Base-by-base conservation (phyloP, 2,113 vertebrate genomes). In the Synodontis membranacea region DNA sequence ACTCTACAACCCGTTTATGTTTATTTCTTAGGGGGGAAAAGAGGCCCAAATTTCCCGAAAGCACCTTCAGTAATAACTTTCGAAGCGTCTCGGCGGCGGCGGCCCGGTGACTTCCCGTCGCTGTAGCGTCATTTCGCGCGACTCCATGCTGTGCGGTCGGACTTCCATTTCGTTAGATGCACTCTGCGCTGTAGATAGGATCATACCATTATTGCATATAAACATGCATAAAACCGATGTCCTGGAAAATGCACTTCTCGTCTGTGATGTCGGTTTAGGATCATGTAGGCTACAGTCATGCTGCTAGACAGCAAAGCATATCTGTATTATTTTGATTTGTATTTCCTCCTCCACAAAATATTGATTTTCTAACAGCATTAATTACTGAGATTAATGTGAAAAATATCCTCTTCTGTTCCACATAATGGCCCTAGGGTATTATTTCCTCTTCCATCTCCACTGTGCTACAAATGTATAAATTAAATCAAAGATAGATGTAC, bases 331-430 rank as follows among this genome's bases (percentile, higher is more conserved):
- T 44, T 70, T 84, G 21, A 25, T 80, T 28, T 28, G 2, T 83
- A 56, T 31, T 34, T 84, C 39, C 12, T n/a, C 8, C 15, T 4
- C 25, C 68, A 37, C 64, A 28, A 54, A 42, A 5, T 64, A 64
- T 82, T 3, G 80, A 31, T 58, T 78, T 84, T 82, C 89, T 50
- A 78, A 66, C 42, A 72, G 64, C 85, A 83, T 88, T 87, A 89
- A 89, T 91, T 88, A 75, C 28, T 6, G 44, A 62, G 87, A 64
- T 90, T 86, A 86, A 89, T 79, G 80, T 81, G 70, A 89, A 86
- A 88, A 60, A 82, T 80, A 68, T 78, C 76, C 82, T 60, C 52
- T 52, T 84, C 25, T 50, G 50, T 81, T 85, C 42, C 34, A 62
- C 50, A 62, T 60, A 83, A 79, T 52, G 44, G 75, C 84, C 85